Base-by-base conservation (phyloP, 2,888 invertebrate genomes). In the Campoplex nolae region DNA sequence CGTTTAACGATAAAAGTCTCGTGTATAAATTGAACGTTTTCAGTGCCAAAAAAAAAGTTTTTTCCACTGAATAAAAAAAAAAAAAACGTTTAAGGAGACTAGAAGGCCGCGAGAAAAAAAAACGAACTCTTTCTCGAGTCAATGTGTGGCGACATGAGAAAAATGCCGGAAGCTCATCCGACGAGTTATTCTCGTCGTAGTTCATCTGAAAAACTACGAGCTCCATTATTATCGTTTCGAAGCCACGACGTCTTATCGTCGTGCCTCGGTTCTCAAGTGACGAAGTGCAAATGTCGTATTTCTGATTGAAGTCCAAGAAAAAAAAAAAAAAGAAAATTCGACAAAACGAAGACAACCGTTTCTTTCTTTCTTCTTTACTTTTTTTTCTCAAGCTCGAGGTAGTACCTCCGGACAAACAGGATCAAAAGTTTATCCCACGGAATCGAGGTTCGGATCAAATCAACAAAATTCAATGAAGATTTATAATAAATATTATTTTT, bases 261-360 rank as follows among this genome's bases (percentile, higher is more conserved):
- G 71, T 35, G 76, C 38, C 62, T 73, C 70, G 32, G 71, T 76
- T n/a, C 38, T 42, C 68, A 38, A 85, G 81, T 85, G 85, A 85
- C 45, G 65, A 13, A 62, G 70, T 62, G 68, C 62, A 78, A 70
- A 58, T 70, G 68, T 75, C 75, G 80, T 54, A 45, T 68, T 51
- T 51, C 54, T 42, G 54, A 74, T 73, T 85, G 51, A 76, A 35
- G 75, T 28, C 74, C 16, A 38, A 18, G 42, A 18, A 42, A 45
- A 58, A 74, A 6, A 78, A 11, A 28, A 18, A 35, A 68, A 32
- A 51, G 28, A 48, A 23, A 23, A 23, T 23, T 23, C 35, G 62
- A 35, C n/a, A 79, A 48, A 38, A 54, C 9, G 28, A 23, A 23
- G 23, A 23, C 23, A 23, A 23, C 23, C 38, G 38, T 38, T 38